Evolutionary conservation across 2,113 vertebrate genomes (phyloP), one percentile per base, ranked within the genome.

Genomic region (Ceyx margarethae): DNA sequence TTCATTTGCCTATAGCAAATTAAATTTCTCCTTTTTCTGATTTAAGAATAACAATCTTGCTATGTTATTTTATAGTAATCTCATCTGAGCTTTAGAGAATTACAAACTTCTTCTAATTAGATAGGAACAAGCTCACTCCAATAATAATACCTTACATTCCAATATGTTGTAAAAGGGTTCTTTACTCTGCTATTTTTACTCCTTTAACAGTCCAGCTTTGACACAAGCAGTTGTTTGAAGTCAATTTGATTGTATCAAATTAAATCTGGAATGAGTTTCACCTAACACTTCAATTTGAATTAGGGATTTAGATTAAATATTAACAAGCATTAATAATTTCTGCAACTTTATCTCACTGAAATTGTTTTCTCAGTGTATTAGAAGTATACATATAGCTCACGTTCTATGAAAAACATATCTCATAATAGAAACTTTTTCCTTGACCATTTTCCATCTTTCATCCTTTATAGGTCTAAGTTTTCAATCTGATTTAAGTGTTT

Each of bases 231-330:
- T 31, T 75, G 35, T 91, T 90, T 60, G 40, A 83, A 83, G 40
- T 60, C 65, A 85, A 75, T 87, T 67, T 77, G 74, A 85, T 85
- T 60, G 56, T 67, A 71, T 60, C 20, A 2, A 53, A 58, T 53
- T 85, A 77, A 82, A 78, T 33, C 43, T 71, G 68, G 73, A 92
- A 85, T 75, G 48, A 68, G 3, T 88, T 85, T 91, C 18, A 91
- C 29, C 17, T 15, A 58, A 25, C 9, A 68, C 33, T 92, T 81
- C 66, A 83, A 53, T 87, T 95, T 93, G 94, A 91, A 46, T 81
- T 85, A 83, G 48, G 6, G 26, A 72, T 90, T 95, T 90, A 84
- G 40, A 72, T 90, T 40, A 84, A 93, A 86, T 85, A 88, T 40
- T 18, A 93, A n/a, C 53, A 84, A 81, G 29, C 54, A 78, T 54